phyloP scores from a whole-genome alignment of 2,888 invertebrate species.

The Digitonthophagus gazella region DNA sequence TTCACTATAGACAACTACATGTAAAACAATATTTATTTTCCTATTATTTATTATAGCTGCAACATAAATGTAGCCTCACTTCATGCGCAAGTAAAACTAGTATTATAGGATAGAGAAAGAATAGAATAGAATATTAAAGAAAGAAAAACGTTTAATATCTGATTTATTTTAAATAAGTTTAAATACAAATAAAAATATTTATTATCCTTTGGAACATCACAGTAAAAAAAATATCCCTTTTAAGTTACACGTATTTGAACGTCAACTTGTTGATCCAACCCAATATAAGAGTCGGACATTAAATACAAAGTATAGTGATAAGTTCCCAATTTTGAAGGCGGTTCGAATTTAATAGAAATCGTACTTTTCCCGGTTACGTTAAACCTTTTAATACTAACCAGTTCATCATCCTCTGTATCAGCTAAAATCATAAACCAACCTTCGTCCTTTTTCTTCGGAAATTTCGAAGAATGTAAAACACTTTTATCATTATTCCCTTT shows the following conservation, averaged over 20 bases:
- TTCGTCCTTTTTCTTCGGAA: constrained; percentile 92
- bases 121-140: too few relatives aligned
- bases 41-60: too few relatives aligned
- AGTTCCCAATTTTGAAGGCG: constrained; percentile 64
- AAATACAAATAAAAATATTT: neutral
- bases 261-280: constrained; percentile 84
- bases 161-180: neutral
- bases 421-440: constrained; percentile 93
- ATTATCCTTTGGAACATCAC: neutral
- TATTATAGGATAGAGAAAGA: neutral
- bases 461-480: constrained; percentile 77
- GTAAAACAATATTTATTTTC: too few relatives aligned
- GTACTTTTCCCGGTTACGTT: constrained; percentile 54
- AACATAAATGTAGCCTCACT: too few relatives aligned
- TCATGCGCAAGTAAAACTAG: too few relatives aligned
- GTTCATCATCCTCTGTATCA: constrained; percentile 65
- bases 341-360: constrained; percentile 59
- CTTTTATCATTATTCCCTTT: constrained; percentile 46
- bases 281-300: constrained; percentile 90
- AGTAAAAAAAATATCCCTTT: constrained; percentile 3
- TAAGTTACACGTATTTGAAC: constrained; percentile 33
- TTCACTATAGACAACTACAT: too few relatives aligned
- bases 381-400: constrained; percentile 79
- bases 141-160: neutral
- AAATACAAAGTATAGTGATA: constrained; percentile 77